phyloP scores from a whole-genome alignment of 2,113 vertebrate species.

The Himantopus leucocephalus region DNA sequence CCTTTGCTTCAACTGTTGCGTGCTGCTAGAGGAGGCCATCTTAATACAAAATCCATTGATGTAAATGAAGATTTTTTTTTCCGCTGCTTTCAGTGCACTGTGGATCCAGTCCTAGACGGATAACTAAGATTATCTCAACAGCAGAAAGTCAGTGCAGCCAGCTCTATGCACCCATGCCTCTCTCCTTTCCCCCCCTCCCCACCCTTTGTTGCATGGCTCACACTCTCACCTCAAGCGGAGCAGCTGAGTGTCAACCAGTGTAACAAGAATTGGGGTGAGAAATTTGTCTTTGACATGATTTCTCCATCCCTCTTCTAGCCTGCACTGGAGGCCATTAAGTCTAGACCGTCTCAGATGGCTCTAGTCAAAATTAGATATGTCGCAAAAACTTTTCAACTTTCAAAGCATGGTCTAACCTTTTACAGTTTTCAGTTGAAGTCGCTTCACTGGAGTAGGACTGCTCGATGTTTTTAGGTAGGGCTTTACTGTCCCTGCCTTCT shows the following conservation, averaged over 20 bases:
- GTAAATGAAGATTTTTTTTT: neutral
- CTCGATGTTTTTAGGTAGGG: neutral
- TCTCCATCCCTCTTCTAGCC: neutral
- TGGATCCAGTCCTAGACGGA: constrained; percentile 11
- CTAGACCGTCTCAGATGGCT: neutral
- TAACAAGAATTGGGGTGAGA: neutral
- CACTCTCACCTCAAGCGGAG: neutral
- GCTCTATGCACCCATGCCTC: neutral
- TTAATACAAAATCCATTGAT: neutral
- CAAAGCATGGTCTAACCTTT: neutral
- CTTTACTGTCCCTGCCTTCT: neutral
- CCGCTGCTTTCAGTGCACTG: neutral
- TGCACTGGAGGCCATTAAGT: neutral
- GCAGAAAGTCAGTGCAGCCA: constrained; percentile 26
- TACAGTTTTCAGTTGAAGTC: neutral
- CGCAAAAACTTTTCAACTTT: neutral
- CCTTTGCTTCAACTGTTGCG: neutral
- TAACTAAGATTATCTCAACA: constrained; percentile 13
- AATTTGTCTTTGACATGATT: neutral
- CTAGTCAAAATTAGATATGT: neutral
- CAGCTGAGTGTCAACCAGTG: neutral
- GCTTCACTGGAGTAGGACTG: neutral
- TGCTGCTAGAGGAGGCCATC: neutral
- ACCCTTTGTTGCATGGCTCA: neutral
- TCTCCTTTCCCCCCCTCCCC: neutral